Percentiles rank a stretch among this genome's conserved stretches.
Evolutionary conservation across 2,113 vertebrate species (phyloP).

Genomic region (Eurypyga helias): DNA sequence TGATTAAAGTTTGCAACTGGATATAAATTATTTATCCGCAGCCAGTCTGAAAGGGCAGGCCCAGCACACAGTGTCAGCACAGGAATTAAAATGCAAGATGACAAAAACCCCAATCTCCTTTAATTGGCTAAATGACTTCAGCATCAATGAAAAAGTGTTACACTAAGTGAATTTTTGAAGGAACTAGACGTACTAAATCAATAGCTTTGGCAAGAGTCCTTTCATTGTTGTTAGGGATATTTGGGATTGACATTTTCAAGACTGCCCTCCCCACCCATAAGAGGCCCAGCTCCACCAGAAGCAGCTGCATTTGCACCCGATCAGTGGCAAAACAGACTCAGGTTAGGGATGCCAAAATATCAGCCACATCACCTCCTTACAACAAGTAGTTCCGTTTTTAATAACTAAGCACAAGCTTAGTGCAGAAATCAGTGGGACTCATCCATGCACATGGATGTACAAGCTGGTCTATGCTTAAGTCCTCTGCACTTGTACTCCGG

Average conservation of each 20-base stretch:
- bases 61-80: background rate
- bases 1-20: slow-evolving; percentile 15
- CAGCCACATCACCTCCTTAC: background rate
- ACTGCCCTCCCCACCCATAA: background rate
- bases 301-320: background rate
- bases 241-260: background rate
- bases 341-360: background rate
- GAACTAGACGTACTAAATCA: background rate
- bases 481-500: background rate
- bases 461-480: background rate
- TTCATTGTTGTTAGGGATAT: background rate
- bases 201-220: background rate
- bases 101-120: background rate
- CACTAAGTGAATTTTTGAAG: background rate
- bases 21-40: background rate
- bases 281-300: background rate
- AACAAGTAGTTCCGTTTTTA: no score
- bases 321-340: background rate
- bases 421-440: background rate
- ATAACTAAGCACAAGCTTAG: background rate
- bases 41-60: background rate
- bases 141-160: background rate
- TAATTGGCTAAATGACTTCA: background rate
- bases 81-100: background rate
- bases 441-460: background rate